These are phyloP conservation scores for Myotis davidii DNA, from an alignment of 2,113 vertebrate genomes.

Conservation along the genomic window DNA sequence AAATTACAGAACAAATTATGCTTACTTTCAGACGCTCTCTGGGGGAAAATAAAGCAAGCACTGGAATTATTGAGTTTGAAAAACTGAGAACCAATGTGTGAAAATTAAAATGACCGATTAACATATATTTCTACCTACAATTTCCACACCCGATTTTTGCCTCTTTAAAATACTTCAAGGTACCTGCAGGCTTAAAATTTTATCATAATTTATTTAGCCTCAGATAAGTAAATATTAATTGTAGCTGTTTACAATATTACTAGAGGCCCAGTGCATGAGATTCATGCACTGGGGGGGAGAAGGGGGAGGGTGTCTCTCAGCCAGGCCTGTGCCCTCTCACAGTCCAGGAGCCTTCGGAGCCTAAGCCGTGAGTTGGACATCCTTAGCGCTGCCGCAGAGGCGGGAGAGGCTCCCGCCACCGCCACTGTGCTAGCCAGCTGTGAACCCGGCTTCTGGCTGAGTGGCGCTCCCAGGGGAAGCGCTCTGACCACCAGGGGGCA, in stretches of 20 bases:
- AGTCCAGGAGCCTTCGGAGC: no score
- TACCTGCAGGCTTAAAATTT: background rate
- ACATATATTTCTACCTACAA: background rate
- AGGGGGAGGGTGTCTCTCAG: no score
- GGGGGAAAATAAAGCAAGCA: background rate
- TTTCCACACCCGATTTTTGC: background rate
- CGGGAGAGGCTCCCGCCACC: no score
- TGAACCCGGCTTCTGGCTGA: no score
- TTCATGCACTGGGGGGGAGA: no score
- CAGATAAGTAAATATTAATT: background rate
- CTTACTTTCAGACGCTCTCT: background rate
- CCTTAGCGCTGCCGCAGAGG: no score
- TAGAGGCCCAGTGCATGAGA: no score
- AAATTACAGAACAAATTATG: background rate
- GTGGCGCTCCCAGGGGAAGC: no score
- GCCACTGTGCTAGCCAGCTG: no score
- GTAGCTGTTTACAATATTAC: background rate
- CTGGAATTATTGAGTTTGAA: constrained; percentile 7
- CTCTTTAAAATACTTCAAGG: background rate
- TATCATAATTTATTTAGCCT: constrained; percentile 8
- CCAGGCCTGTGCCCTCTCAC: no score
- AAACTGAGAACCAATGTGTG: background rate
- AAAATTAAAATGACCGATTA: background rate
- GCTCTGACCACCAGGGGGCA: no score
- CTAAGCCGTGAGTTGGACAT: no score